Base-by-base conservation (phyloP, 2,113 vertebrate genomes). In the Crocuta crocuta region DNA sequence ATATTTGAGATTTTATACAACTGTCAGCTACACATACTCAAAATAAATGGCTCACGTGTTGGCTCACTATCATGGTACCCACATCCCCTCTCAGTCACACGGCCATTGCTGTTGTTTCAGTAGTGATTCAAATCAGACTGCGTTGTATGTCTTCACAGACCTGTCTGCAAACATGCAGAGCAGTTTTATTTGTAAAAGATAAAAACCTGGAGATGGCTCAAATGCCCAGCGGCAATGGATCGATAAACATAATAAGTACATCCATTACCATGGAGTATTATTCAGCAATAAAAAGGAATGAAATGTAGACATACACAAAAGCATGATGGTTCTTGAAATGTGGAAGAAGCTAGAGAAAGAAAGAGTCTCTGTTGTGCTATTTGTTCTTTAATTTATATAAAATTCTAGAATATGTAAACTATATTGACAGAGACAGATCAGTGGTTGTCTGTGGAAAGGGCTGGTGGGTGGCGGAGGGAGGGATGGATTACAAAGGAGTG, bases 1-100 rank as follows among this genome's bases (percentile, higher is more conserved):
- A 68, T 94, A 35, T 68, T 93, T 93, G 74, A 89, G 39, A 45
- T 50, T 90, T 90, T 65, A 78, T 68, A 23, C 3, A 80, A 86
- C 95, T 26, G 10, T 84, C 58, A 80, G 73, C 39, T 76, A 76
- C 2, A 35, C 23, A 12, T 35, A 81, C 26, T 28, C 74, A 74
- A 82, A 65, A 31, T 39, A 87, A 90, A 65, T 23, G 43, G 74
- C 43, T 76, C 50, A 28, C 1, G 5, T 8, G 26, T 61, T 79
- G 24, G 39, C 39, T n/a, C 53, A 71, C 33, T 24, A 0, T 74
- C 24, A 7, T 15, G 31, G 35, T 71, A 23, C 28, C 43, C 35
- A 70, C 23, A 19, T 84, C 48, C n/a, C 65, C 39, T 84, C 53
- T 61, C 33, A 21, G 39, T 63, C 33, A 90, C 66, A 79, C 2